phyloP scores from a whole-genome alignment of 2,888 invertebrate species.

The Caenorhabditis doughertyi region DNA sequence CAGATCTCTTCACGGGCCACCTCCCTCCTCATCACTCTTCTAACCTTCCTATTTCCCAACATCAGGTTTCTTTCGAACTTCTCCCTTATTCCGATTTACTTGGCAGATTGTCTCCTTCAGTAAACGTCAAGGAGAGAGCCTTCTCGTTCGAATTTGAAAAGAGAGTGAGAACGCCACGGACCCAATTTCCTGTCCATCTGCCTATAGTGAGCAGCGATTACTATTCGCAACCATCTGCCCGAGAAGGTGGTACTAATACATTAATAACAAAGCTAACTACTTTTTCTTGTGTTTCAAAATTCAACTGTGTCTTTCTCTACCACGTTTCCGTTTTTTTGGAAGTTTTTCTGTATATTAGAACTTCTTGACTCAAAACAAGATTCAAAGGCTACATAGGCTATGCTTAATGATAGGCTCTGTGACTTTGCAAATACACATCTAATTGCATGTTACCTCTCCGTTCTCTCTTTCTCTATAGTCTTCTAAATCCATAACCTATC shows the following conservation, averaged over 20 bases:
- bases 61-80: conserved; percentile 44
- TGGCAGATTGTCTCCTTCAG: conserved; percentile 35
- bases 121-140: conserved; percentile 31
- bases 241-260: background rate
- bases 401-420: background rate
- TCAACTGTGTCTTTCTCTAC: conserved; percentile 17
- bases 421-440: background rate
- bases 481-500: background rate
- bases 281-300: conserved; percentile 27
- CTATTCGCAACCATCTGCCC: conserved; percentile 54
- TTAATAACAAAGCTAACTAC: conserved; percentile 59
- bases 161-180: conserved; percentile 21
- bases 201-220: conserved; percentile 29
- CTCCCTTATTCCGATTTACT: conserved; percentile 1
- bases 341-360: background rate
- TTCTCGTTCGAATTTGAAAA: conserved; percentile 28
- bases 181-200: conserved; percentile 52
- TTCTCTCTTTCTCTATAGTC: background rate
- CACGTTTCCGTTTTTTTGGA: background rate
- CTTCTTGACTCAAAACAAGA: background rate
- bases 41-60: conserved; percentile 1
- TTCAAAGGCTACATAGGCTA: background rate
- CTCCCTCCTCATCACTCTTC: conserved; percentile 2
- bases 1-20: conserved; percentile 24
- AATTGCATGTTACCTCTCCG: background rate